Conservation (phyloP, 2,888 invertebrate genomes). For the Lepidochrysops patricia region DNA sequence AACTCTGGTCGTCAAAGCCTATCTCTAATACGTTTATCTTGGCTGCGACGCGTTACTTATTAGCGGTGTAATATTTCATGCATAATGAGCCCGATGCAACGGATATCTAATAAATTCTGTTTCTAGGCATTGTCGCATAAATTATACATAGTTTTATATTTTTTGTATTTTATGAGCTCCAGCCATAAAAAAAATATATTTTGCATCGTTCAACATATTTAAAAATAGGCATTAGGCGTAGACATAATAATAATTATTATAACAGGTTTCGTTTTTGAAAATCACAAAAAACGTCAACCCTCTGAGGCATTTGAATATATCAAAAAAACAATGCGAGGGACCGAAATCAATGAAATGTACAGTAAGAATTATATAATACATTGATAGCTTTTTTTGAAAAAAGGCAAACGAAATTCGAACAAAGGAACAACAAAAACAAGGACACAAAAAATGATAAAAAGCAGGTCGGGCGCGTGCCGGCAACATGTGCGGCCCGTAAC, state of each 20-base stretch:
- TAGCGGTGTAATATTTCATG: conserved; percentile 8
- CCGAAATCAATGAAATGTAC: conserved; percentile 4
- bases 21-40: conserved; percentile 12
- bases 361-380: conserved; percentile 11
- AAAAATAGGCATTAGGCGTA: neutral
- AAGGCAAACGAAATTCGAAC: conserved; percentile 43
- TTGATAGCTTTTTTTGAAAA: conserved; percentile 23
- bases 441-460: conserved; percentile 61
- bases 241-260: too few species aligned
- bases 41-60: conserved; percentile 4
- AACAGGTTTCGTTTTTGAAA: neutral
- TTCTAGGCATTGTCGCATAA: neutral
- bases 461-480: conserved; percentile 65
- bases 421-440: conserved; percentile 62
- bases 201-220: neutral
- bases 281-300: neutral
- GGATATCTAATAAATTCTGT: neutral
- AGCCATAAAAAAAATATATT: neutral
- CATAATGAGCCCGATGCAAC: neutral
- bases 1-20: conserved; percentile 9
- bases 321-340: neutral
- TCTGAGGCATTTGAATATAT: neutral
- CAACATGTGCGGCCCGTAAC: conserved; percentile 66
- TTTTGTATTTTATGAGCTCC: neutral
- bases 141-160: neutral